Conservation (phyloP, 2,888 invertebrate genomes). For the Amiota communis region DNA sequence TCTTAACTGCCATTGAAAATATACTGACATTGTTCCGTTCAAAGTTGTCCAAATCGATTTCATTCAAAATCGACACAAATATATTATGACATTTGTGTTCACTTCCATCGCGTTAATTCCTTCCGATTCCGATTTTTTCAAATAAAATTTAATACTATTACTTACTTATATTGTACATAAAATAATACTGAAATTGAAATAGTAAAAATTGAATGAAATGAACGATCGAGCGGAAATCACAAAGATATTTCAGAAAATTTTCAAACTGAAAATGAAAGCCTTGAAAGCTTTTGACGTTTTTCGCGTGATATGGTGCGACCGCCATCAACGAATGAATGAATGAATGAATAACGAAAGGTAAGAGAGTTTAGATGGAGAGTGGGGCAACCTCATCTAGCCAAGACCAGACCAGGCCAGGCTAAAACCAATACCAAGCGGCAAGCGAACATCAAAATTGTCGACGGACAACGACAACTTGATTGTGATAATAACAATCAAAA, state of each 20-base stretch:
- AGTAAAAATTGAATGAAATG: background rate
- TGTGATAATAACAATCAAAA: constrained; percentile 60
- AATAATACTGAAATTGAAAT: background rate
- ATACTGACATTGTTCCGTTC: background rate
- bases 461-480: constrained; percentile 3
- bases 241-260: constrained; percentile 12
- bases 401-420: background rate
- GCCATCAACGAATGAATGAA: background rate
- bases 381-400: background rate
- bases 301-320: constrained; percentile 1
- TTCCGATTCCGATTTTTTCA: constrained; percentile 15
- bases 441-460: constrained; percentile 1
- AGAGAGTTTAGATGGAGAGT: background rate
- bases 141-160: background rate
- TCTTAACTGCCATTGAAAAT: constrained; percentile 2
- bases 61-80: constrained; percentile 14
- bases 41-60: background rate
- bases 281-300: constrained; percentile 15
- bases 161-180: too few relatives aligned
- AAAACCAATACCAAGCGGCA: background rate
- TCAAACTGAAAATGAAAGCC: constrained; percentile 13
- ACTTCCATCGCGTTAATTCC: constrained; percentile 25
- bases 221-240: constrained; percentile 15
- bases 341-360: background rate
- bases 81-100: constrained; percentile 22